Percentiles rank a stretch among this genome's conserved stretches.
Conservation (phyloP, 1,140 invertebrate genomes). For the Sitophilus oryzae region DNA sequence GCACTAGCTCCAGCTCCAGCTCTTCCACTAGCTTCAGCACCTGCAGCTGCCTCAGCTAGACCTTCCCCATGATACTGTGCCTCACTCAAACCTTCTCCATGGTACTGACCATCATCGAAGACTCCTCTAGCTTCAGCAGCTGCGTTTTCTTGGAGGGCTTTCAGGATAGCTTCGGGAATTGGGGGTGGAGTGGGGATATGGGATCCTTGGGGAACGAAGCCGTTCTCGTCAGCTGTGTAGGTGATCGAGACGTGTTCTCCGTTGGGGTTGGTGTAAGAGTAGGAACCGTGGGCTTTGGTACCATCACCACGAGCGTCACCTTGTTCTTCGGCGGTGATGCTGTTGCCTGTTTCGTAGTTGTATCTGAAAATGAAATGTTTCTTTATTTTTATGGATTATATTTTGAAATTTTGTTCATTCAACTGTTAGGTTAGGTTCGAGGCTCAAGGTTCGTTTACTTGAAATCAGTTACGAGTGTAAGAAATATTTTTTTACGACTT, state of each 20-base stretch:
- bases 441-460: too few species aligned
- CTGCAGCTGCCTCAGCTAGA: not conserved
- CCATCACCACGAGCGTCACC: conserved; percentile 45
- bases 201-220: conserved; percentile 55
- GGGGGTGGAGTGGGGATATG: conserved; percentile 52
- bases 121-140: conserved; percentile 32
- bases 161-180: conserved; percentile 50
- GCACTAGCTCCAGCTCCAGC: not conserved
- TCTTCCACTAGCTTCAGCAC: conserved; percentile 1
- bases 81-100: conserved; percentile 20
- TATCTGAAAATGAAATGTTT: too few species aligned
- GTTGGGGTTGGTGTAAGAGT: conserved; percentile 37
- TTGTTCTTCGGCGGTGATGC: conserved; percentile 50
- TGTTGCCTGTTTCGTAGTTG: conserved; percentile 55
- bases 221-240: conserved; percentile 60
- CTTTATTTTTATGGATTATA: too few species aligned
- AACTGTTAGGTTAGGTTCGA: too few species aligned
- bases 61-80: conserved; percentile 11
- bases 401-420: too few species aligned
- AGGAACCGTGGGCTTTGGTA: conserved; percentile 37
- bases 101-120: conserved; percentile 24
- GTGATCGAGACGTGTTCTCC: conserved; percentile 35
- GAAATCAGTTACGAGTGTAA: too few species aligned
- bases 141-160: conserved; percentile 46
- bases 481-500: too few species aligned